Conservation (phyloP, 2,113 vertebrate genomes). For the Mirounga angustirostris region DNA sequence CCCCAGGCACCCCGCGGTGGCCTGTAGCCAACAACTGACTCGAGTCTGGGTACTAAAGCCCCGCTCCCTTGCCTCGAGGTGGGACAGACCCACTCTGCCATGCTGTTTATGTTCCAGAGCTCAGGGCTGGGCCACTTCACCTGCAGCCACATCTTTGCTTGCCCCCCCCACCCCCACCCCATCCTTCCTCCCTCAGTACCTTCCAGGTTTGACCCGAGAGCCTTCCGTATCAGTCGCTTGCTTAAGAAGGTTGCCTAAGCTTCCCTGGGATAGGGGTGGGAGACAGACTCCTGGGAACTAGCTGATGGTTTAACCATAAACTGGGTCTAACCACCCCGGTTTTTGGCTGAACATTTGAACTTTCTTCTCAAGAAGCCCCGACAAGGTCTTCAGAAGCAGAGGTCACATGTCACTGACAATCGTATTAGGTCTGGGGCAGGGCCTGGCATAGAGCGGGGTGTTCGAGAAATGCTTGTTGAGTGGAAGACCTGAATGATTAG, state of each 20-base stretch:
- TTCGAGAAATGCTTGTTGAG: background rate
- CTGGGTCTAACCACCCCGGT: background rate
- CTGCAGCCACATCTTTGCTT: background rate
- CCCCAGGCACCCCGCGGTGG: background rate
- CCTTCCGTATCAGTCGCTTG: background rate
- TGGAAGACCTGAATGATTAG: background rate
- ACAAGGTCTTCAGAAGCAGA: background rate
- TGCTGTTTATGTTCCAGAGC: background rate
- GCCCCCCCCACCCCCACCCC: too few relatives aligned
- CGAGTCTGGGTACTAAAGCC: fast-evolving
- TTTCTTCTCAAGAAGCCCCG: background rate
- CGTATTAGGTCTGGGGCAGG: background rate
- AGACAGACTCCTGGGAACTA: background rate
- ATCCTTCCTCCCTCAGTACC: background rate
- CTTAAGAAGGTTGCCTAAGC: fast-evolving
- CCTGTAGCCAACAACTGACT: background rate
- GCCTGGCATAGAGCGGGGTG: fast-evolving
- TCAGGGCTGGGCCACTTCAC: background rate
- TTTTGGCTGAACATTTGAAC: background rate
- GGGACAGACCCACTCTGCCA: background rate
- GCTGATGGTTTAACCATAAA: fast-evolving
- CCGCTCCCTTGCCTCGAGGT: background rate
- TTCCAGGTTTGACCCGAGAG: background rate
- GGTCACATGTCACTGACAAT: background rate
- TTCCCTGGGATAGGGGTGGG: background rate